Evolutionary conservation across 1,140 invertebrate species (phyloP).

Genomic region (Drosophila ananassae): DNA sequence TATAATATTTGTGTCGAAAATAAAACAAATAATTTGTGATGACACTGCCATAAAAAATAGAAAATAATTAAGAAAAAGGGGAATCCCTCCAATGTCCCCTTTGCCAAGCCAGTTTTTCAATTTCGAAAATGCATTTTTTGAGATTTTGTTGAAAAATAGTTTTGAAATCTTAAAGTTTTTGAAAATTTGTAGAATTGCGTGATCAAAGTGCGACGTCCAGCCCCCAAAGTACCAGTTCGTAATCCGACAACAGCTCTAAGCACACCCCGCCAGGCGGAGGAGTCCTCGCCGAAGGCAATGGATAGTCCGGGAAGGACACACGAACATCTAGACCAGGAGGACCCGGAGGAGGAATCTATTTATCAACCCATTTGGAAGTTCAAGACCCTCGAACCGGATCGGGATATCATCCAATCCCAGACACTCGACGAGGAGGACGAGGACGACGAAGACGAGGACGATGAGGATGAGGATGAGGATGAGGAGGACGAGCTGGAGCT

Average conservation of each 20-base stretch:
- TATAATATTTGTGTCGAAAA: no score
- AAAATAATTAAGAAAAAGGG: neutral
- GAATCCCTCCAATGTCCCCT: neutral
- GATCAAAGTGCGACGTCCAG: conserved; percentile 68
- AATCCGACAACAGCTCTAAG: conserved; percentile 63
- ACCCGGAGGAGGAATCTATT: conserved; percentile 70
- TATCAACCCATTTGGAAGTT: conserved; percentile 83
- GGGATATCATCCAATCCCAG: conserved; percentile 12
- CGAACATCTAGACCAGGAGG: neutral
- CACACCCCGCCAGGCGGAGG: conserved; percentile 22
- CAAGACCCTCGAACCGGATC: conserved; percentile 67
- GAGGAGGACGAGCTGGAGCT: conserved; percentile 21
- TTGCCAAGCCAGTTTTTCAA: neutral
- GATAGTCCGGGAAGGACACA: neutral
- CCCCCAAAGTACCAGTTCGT: conserved; percentile 71
- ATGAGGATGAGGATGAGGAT: conserved; percentile 47
- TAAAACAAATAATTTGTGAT: neutral
- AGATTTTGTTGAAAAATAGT: neutral
- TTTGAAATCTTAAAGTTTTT: neutral
- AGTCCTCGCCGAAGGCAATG: neutral
- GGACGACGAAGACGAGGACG: conserved; percentile 39
- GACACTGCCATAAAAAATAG: neutral
- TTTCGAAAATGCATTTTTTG: neutral
- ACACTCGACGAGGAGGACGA: conserved; percentile 26
- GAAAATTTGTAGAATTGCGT: conserved; percentile 54